Evolutionary conservation across 2,797 vertebrate species (phyloP).

Genomic region (Sebastolobus altivelis): DNA sequence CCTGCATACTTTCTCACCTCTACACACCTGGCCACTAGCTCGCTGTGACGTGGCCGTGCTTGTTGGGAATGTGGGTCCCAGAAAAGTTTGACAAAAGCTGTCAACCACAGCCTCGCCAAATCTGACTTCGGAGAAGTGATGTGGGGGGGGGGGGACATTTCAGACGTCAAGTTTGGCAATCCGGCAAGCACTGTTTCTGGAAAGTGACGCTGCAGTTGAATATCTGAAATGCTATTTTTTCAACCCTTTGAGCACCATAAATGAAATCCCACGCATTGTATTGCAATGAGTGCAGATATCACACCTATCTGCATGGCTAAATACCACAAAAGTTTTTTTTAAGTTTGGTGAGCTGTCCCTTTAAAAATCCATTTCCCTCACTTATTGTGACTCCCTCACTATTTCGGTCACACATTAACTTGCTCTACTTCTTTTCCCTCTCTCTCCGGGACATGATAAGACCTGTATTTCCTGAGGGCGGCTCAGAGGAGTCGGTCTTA

Average conservation of each 20-base stretch:
- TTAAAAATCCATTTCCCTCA: slow-evolving; percentile 3
- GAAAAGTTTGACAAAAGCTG: not conserved
- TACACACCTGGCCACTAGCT: not conserved
- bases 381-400: slow-evolving; percentile 48
- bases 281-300: not conserved
- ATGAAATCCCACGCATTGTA: not conserved
- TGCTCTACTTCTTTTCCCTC: slow-evolving; percentile 15
- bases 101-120: too few relatives aligned
- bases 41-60: not conserved
- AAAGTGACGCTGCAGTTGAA: not conserved
- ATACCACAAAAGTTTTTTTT: not conserved
- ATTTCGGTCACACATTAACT: slow-evolving; percentile 41
- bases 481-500: slow-evolving; percentile 48
- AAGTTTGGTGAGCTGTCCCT: not conserved
- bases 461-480: slow-evolving; percentile 64
- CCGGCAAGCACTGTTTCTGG: not conserved
- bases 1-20: not conserved
- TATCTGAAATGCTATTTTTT: not conserved
- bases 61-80: not conserved
- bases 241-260: not conserved
- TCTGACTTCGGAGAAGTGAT: not conserved
- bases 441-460: slow-evolving; percentile 50
- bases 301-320: not conserved
- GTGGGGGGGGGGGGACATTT: not conserved
- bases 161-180: not conserved